Evolutionary conservation across 2,797 vertebrate species (phyloP).

Genomic region (Sebastes matsubarae): DNA sequence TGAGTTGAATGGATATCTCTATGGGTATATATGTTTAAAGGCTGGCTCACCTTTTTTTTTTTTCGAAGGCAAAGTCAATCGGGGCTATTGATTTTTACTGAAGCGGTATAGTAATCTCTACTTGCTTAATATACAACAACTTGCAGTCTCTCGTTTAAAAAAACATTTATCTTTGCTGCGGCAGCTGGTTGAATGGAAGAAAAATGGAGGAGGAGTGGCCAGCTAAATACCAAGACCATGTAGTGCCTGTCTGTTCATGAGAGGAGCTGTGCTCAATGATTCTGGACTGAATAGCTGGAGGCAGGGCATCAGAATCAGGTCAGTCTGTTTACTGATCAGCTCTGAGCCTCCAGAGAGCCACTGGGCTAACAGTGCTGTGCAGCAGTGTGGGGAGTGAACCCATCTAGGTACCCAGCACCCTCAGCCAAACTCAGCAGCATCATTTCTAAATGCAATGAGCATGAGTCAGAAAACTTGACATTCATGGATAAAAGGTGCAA

Average conservation of each 20-base stretch:
- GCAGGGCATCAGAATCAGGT: conserved; percentile 66
- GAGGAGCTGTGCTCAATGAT: conserved; percentile 44
- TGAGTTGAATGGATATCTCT: not conserved
- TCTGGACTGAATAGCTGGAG: conserved; percentile 57
- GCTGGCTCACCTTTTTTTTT: conserved; percentile 4
- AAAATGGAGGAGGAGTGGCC: conserved; percentile 33
- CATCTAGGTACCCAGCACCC: conserved; percentile 26
- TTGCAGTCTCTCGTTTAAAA: conserved; percentile 26
- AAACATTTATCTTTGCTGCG: conserved; percentile 41
- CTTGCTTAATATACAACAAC: conserved; percentile 53
- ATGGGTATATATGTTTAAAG: conserved; percentile 19
- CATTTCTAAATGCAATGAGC: conserved; percentile 52
- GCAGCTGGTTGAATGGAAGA: conserved; percentile 20
- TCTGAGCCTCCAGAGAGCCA: conserved; percentile 56
- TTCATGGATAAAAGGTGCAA: conserved; percentile 26
- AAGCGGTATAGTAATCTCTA: conserved; percentile 44
- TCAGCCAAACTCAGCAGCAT: conserved; percentile 44
- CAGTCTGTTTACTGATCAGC: conserved; percentile 72
- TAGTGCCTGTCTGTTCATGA: conserved; percentile 46
- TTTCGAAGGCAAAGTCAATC: conserved; percentile 12
- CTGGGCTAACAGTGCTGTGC: conserved; percentile 52
- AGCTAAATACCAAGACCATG: conserved; percentile 49
- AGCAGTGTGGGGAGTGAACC: conserved; percentile 34
- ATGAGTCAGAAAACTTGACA: conserved; percentile 53
- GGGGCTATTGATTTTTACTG: conserved; percentile 58